Evolutionary conservation across 2,888 invertebrate species (phyloP).

Genomic region (Crematogaster levior): DNA sequence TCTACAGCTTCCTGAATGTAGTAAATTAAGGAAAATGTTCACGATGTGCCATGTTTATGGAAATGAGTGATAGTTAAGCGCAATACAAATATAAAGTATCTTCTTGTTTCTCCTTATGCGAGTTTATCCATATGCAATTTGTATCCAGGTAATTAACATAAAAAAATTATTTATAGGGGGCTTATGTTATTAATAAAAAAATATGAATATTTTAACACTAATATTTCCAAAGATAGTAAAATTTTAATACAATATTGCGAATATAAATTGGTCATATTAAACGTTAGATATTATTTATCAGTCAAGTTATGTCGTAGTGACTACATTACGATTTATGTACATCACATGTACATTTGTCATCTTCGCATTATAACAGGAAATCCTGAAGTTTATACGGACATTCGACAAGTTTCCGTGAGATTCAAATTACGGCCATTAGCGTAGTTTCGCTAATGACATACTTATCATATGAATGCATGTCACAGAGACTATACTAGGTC

Average conservation of each 20-base stretch:
- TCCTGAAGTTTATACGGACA: constrained; percentile 44
- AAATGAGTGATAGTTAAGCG: neutral
- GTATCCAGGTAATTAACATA: neutral
- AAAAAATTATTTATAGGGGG: neutral
- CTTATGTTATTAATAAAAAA: neutral
- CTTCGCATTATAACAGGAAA: constrained; percentile 36
- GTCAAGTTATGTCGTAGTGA: neutral
- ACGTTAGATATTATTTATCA: neutral
- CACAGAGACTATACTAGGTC: constrained; percentile 68
- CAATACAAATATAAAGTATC: neutral
- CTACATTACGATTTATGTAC: constrained; percentile 3
- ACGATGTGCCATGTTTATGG: neutral
- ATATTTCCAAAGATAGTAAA: neutral
- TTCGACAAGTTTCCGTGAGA: constrained; percentile 55
- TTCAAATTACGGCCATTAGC: constrained; percentile 60
- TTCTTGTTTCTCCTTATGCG: too few species aligned
- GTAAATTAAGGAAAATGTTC: constrained; percentile 27
- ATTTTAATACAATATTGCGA: neutral
- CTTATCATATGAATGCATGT: constrained; percentile 73
- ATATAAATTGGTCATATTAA: neutral
- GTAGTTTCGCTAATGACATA: constrained; percentile 58
- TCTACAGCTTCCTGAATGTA: constrained; percentile 50
- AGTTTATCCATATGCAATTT: neutral
- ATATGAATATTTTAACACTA: neutral
- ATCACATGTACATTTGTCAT: constrained; percentile 41